Conservation (phyloP, 2,888 invertebrate species). For the Chouioia cunea region DNA sequence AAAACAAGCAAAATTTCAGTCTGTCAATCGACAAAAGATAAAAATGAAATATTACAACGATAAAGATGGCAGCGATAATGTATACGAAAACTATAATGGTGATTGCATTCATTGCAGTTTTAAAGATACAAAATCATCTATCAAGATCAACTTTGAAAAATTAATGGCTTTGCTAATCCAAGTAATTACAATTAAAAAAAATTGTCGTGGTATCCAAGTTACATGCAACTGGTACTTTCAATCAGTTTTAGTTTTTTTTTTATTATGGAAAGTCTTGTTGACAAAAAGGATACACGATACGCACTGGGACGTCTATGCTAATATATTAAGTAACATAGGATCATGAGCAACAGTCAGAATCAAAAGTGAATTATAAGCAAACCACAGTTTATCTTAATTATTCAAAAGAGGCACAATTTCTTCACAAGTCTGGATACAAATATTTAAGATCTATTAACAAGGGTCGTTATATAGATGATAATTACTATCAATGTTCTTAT, state of each 20-base stretch:
- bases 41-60: too few species aligned
- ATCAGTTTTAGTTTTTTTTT: constrained; percentile 16
- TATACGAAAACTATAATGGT: too few species aligned
- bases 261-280: background rate
- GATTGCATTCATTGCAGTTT: too few species aligned
- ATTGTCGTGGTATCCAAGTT: background rate
- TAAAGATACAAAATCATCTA: too few species aligned
- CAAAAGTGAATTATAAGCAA: background rate
- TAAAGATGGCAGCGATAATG: too few species aligned
- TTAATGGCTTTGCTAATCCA: background rate
- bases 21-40: too few species aligned
- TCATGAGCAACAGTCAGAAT: background rate
- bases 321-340: background rate
- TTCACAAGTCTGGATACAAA: too few species aligned
- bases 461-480: too few species aligned
- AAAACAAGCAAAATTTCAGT: too few species aligned
- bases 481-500: too few species aligned
- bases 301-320: background rate
- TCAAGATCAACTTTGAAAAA: background rate
- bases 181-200: background rate
- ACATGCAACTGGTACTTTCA: background rate
- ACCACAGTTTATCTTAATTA: background rate
- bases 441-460: too few species aligned
- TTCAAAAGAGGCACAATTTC: too few species aligned
- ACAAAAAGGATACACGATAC: background rate